These are phyloP conservation scores for Gastrophryne carolinensis DNA, from an alignment of 2,797 vertebrate genomes.

Conservation along the genomic window DNA sequence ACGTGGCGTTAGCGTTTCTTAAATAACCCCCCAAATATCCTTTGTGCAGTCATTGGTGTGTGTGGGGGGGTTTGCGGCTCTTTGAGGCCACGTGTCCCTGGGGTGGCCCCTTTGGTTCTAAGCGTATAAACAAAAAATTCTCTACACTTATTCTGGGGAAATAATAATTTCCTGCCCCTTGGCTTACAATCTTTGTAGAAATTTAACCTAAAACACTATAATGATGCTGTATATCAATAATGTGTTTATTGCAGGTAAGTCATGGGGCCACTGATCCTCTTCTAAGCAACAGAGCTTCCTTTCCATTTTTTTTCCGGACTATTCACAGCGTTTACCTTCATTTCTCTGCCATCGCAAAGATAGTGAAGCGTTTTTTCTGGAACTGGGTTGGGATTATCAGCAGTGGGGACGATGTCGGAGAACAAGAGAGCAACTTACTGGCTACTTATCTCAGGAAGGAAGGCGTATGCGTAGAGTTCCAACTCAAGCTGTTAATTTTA, in stretches of 20 bases:
- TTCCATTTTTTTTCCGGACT: background rate
- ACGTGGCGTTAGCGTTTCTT: too few species aligned
- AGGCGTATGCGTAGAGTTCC: background rate
- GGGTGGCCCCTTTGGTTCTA: too few species aligned
- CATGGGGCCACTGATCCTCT: background rate
- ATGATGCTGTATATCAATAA: too few species aligned
- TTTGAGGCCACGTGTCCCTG: too few species aligned
- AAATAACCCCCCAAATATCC: too few species aligned
- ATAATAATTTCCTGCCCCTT: too few species aligned
- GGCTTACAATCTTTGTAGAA: too few species aligned
- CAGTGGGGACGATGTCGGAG: background rate
- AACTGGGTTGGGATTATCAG: conserved; percentile 22
- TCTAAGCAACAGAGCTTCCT: background rate
- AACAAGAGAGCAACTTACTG: background rate
- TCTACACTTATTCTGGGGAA: too few species aligned
- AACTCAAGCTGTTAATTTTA: background rate
- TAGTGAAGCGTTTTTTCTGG: background rate
- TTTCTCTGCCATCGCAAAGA: background rate
- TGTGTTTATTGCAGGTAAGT: background rate
- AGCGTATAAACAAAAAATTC: too few species aligned
- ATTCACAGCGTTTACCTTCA: background rate
- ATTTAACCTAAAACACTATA: too few species aligned
- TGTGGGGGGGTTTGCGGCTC: too few species aligned
- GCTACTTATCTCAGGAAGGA: background rate
- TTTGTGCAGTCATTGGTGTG: too few species aligned